Evolutionary conservation across 2,888 invertebrate genomes (phyloP), one percentile per base, ranked within the genome.

Genomic region (Zygogramma bicolorata): DNA sequence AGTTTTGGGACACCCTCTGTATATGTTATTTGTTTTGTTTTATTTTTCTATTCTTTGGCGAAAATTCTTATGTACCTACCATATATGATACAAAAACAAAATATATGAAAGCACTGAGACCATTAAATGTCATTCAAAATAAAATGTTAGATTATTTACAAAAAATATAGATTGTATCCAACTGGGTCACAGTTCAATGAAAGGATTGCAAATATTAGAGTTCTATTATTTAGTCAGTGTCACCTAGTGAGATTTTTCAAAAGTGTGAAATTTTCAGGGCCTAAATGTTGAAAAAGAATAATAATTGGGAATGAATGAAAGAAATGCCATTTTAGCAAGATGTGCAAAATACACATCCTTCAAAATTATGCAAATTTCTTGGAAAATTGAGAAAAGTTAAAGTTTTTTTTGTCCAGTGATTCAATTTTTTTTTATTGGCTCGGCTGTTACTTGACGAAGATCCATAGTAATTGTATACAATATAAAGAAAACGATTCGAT

Each of bases 161-260:
- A 57, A 57, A 57, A 57, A 22, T 3, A 20, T 57, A 57, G 53
- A 22, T 20, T 53, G 53, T 53, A 18, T 53, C 25, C 57, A 57
- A 57, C 7, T 57, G 57, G 22, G 18, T 57, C 57, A 57, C 57
- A 22, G 57, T 57, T 6, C 57, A 57, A 57, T 57, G 22, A 57
- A 20, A 57, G 3, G 2, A 57, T 57, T 57, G 3, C 57, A 57
- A 57, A 57, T 22, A 57, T 6, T 22, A 57, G 22, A 20, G 13
- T 1, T 13, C 3, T 57, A 57, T 57, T 57, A 22, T 57, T 57
- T 6, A 20, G 18, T 57, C 13, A 57, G 13, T 53, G 53, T 53
- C 53, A 53, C 53, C n/a, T 53, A 53, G 18, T 18, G 3, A 53
- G 3, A 53, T n/a, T n/a, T n/a, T n/a, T n/a, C n/a, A n/a, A 15